Evolutionary conservation across 2,888 invertebrate genomes (phyloP).

Genomic region (Pristionchus mayeri): DNA sequence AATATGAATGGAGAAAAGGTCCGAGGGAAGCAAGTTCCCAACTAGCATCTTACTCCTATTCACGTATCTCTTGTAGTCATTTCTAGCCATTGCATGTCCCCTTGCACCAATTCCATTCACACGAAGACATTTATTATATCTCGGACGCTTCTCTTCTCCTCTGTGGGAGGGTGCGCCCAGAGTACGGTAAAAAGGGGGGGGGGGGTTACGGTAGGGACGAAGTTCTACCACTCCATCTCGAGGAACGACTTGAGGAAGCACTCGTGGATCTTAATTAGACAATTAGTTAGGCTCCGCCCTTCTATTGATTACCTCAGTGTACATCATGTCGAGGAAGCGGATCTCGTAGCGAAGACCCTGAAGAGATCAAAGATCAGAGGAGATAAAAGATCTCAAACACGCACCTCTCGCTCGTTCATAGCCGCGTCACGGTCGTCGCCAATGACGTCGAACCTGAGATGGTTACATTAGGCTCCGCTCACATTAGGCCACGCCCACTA

Average conservation of each 20-base stretch:
- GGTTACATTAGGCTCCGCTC: conserved; percentile 46
- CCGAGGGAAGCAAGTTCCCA: too few species aligned
- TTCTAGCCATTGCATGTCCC: too few species aligned
- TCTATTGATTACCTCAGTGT: conserved; percentile 58
- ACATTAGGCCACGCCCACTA: conserved; percentile 55
- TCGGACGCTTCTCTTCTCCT: too few species aligned
- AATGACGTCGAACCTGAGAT: conserved; percentile 42
- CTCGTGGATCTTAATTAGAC: conserved; percentile 63
- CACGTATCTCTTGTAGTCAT: too few species aligned
- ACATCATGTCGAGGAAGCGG: conserved; percentile 68
- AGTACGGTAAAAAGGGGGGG: too few species aligned
- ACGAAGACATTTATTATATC: too few species aligned
- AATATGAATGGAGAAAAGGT: too few species aligned
- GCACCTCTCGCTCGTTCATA: conserved; percentile 43
- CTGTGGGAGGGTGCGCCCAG: too few species aligned
- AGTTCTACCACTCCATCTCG: conserved; percentile 68
- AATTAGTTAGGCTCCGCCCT: too few species aligned
- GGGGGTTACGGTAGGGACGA: not conserved
- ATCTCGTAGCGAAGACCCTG: conserved; percentile 72
- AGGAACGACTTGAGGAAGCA: conserved; percentile 69
- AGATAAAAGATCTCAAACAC: not conserved
- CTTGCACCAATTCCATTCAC: too few species aligned
- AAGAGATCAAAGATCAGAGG: not conserved
- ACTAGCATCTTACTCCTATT: too few species aligned
- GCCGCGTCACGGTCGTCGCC: conserved; percentile 25